A percentile compares a stretch with the other conserved stretches of the same genome.
phyloP scores from a whole-genome alignment of 2,113 vertebrate species.

The Phalacrocorax carbo region DNA sequence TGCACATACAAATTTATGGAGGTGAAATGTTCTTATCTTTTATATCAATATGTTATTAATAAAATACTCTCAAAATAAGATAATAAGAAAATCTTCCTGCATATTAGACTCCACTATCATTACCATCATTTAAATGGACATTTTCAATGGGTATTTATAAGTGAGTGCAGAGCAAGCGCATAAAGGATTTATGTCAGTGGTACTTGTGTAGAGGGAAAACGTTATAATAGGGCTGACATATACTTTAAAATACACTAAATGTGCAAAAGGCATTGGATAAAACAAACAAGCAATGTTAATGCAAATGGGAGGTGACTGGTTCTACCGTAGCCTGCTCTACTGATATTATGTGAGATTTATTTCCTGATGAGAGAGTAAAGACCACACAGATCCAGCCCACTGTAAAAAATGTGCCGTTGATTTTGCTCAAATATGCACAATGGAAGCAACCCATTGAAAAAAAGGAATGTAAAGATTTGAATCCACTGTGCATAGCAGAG shows the following conservation, averaged over 20 bases:
- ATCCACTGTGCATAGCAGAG: conserved; percentile 33
- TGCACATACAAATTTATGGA: conserved; percentile 74
- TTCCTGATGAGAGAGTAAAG: conserved; percentile 51
- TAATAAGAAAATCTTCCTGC: conserved; percentile 73
- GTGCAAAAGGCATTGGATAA: conserved; percentile 65
- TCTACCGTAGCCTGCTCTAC: conserved; percentile 28
- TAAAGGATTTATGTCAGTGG: conserved; percentile 63
- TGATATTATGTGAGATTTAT: conserved; percentile 66
- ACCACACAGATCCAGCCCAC: conserved; percentile 49
- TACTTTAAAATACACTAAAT: conserved; percentile 66
- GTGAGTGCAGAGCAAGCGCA: conserved; percentile 61
- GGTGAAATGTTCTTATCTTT: conserved; percentile 76
- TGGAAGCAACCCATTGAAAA: background rate
- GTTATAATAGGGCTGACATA: conserved; percentile 57
- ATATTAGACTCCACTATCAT: conserved; percentile 72
- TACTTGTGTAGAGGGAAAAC: conserved; percentile 45
- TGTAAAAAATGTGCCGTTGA: conserved; percentile 59
- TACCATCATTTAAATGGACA: conserved; percentile 74
- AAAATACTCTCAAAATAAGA: conserved; percentile 75
- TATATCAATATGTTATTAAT: conserved; percentile 79
- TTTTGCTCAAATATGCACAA: conserved; percentile 63
- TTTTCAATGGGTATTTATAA: conserved; percentile 70
- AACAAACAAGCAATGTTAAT: conserved; percentile 71
- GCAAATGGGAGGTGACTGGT: conserved; percentile 56
- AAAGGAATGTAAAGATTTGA: background rate